Percentiles rank a stretch among this genome's conserved stretches.
phyloP scores from a whole-genome alignment of 1,140 invertebrate species.

The Leptonema lineaticorne region DNA sequence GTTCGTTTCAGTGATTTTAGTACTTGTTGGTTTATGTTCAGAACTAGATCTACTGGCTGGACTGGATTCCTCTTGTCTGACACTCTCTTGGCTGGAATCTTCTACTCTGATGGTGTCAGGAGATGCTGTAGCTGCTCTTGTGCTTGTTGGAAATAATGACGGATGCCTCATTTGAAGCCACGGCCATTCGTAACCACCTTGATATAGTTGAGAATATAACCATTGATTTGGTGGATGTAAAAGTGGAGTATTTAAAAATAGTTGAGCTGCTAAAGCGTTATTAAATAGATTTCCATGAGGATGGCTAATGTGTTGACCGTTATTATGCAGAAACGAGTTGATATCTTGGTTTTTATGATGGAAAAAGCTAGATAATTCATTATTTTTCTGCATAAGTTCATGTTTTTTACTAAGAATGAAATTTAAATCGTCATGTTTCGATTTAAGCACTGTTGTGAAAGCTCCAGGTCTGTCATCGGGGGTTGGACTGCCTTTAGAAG shows the following conservation, averaged over 20 bases:
- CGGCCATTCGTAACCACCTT: conserved; percentile 59
- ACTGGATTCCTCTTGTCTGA: conserved; percentile 28
- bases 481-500: conserved; percentile 50
- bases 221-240: conserved; percentile 71
- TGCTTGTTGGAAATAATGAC: conserved; percentile 50
- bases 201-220: conserved; percentile 71
- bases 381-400: conserved; percentile 39
- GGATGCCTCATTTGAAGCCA: conserved; percentile 60
- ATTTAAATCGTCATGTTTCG: conserved; percentile 47
- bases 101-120: conserved; percentile 40
- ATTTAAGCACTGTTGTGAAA: conserved; percentile 54
- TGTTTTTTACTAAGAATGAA: conserved; percentile 38
- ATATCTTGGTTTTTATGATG: conserved; percentile 44
- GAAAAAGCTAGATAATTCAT: conserved; percentile 34
- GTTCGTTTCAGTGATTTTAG: conserved; percentile 15
- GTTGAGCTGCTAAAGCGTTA: conserved; percentile 66
- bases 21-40: conserved; percentile 11
- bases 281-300: conserved; percentile 60
- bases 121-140: conserved; percentile 48
- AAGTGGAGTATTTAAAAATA: conserved; percentile 70
- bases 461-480: conserved; percentile 56
- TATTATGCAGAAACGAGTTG: conserved; percentile 49
- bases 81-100: conserved; percentile 41
- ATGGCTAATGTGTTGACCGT: conserved; percentile 49
- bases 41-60: neutral